Evolutionary conservation across 1,140 invertebrate species (phyloP).

Genomic region (Augochlora pura): DNA sequence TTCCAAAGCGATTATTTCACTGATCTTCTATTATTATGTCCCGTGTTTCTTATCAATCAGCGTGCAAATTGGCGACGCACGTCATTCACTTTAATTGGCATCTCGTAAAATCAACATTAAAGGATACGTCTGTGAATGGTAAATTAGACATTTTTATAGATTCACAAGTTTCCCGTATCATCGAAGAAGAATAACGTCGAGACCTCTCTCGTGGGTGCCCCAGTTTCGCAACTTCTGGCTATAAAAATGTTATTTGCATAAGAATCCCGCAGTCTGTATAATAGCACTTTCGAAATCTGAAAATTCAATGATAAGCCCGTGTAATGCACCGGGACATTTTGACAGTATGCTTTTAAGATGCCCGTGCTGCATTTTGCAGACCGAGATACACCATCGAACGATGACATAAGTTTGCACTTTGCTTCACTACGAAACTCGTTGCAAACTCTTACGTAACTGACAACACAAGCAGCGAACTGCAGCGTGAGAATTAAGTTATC

Average conservation of each 20-base stretch:
- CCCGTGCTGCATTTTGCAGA: constrained; percentile 1
- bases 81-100: background rate
- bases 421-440: constrained; percentile 28
- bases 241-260: no score
- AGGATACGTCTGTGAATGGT: background rate
- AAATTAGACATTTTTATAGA: no score
- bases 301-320: background rate
- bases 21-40: background rate
- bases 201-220: no score
- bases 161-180: no score
- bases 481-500: constrained; percentile 27
- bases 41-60: background rate
- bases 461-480: background rate
- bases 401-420: constrained; percentile 45
- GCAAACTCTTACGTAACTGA: constrained; percentile 28
- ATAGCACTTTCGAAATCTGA: background rate
- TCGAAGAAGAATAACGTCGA: no score
- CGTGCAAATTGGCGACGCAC: background rate
- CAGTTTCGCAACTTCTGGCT: no score
- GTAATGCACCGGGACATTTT: background rate
- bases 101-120: background rate
- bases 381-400: background rate
- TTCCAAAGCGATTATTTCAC: no score
- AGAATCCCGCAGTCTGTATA: no score
- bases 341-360: background rate